Percentiles rank a stretch among this genome's conserved stretches.
phyloP scores from a whole-genome alignment of 2,888 invertebrate genomes.

The Caenorhabditis becei region DNA sequence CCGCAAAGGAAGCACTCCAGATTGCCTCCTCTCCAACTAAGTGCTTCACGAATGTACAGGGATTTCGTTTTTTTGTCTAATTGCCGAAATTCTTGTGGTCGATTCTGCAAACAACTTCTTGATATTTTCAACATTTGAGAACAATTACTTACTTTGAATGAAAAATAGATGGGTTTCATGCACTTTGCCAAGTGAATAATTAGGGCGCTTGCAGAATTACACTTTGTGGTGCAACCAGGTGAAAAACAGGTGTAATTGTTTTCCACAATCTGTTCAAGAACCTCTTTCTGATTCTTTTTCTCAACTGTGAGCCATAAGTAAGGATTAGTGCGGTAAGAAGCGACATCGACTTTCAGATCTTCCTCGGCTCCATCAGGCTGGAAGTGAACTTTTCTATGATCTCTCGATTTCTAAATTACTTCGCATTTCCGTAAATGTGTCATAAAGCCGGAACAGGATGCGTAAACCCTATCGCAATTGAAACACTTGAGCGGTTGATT shows the following conservation, averaged over 20 bases:
- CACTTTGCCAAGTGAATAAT: conserved; percentile 36
- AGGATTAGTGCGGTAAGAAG: background rate
- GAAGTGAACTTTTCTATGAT: background rate
- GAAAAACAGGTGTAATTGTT: conserved; percentile 19
- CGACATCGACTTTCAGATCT: background rate
- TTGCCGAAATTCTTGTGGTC: conserved; percentile 40
- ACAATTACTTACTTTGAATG: conserved; percentile 2
- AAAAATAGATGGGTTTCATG: conserved; percentile 6
- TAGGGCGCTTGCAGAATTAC: background rate
- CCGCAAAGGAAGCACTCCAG: conserved; percentile 43
- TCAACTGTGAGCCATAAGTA: conserved; percentile 35
- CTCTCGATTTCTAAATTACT: background rate
- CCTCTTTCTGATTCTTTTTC: conserved; percentile 5
- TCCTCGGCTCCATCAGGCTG: background rate
- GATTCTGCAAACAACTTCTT: conserved; percentile 3
- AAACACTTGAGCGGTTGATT: conserved; percentile 31
- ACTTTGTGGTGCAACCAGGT: conserved; percentile 11
- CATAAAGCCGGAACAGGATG: conserved; percentile 23
- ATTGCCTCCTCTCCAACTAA: background rate
- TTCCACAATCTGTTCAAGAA: conserved; percentile 17
- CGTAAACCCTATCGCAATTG: conserved; percentile 20
- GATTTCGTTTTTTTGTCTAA: conserved; percentile 19
- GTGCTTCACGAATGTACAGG: conserved; percentile 13
- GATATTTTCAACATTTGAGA: background rate
- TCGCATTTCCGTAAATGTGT: conserved; percentile 38